phyloP scores from a whole-genome alignment of 2,888 invertebrate genomes.

The Parnassius glacialis region DNA sequence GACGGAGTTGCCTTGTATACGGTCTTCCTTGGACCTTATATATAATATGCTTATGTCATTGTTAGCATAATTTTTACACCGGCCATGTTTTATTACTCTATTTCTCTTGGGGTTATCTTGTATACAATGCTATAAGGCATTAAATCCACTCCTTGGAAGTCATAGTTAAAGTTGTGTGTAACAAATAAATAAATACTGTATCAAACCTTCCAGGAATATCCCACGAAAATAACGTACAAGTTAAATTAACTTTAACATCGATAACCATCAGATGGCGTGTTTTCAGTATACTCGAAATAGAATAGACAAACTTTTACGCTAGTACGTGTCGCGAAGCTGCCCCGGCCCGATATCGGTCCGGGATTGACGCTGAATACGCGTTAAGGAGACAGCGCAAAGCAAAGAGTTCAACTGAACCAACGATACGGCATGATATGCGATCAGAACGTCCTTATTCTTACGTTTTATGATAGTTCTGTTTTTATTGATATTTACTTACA shows the following conservation, averaged over 20 bases:
- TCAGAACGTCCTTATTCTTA: slow-evolving; percentile 17
- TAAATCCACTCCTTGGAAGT: too few relatives aligned
- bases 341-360: slow-evolving; percentile 5
- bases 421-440: slow-evolving; percentile 7
- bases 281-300: not conserved
- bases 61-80: too few relatives aligned
- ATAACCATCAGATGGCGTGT: slow-evolving; percentile 1
- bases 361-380: slow-evolving; percentile 38
- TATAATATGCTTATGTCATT: too few relatives aligned
- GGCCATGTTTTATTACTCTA: too few relatives aligned
- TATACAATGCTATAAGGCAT: too few relatives aligned
- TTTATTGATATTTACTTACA: not conserved
- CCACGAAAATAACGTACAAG: too few relatives aligned
- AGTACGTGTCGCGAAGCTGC: slow-evolving; percentile 14
- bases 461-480: not conserved
- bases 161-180: too few relatives aligned
- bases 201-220: too few relatives aligned
- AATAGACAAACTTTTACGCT: slow-evolving; percentile 15
- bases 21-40: too few relatives aligned
- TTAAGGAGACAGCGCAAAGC: slow-evolving; percentile 37
- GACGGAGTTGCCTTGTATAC: too few relatives aligned
- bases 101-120: too few relatives aligned
- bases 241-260: not conserved
- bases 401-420: slow-evolving; percentile 15
- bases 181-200: too few relatives aligned